Percentiles rank a stretch among this genome's conserved stretches.
Conservation (phyloP, 2,797 vertebrate species). For the Semaprochilodus insignis region DNA sequence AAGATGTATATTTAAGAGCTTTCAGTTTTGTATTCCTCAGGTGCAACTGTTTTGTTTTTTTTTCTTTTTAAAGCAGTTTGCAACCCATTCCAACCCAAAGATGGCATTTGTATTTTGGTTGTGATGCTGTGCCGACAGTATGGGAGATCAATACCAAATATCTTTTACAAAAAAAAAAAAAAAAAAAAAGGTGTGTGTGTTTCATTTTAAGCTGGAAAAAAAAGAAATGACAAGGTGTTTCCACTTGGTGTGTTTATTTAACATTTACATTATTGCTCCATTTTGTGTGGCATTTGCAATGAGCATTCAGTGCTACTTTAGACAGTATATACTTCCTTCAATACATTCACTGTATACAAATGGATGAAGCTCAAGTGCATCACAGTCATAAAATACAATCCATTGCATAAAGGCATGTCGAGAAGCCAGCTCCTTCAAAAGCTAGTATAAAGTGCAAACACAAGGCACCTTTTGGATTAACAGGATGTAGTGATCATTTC, state of each 20-base stretch:
- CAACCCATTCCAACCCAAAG: constrained; percentile 15
- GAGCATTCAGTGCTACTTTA: neutral
- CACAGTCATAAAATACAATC: neutral
- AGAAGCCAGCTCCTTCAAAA: neutral
- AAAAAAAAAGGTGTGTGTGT: neutral
- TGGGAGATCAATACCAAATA: neutral
- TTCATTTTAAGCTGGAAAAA: neutral
- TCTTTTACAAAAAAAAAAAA: neutral
- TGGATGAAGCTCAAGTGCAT: neutral
- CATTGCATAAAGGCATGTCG: neutral
- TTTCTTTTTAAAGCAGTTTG: constrained; percentile 13
- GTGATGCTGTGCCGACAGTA: neutral
- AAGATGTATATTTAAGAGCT: constrained; percentile 48
- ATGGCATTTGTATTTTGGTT: neutral
- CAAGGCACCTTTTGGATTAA: constrained; percentile 4
- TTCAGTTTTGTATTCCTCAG: constrained; percentile 39
- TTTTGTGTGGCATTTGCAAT: neutral
- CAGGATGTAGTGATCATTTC: neutral
- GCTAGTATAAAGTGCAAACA: constrained; percentile 2
- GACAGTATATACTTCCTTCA: neutral
- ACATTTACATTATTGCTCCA: neutral
- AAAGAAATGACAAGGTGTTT: neutral
- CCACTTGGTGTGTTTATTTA: neutral
- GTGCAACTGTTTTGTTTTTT: neutral
- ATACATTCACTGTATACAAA: neutral